Conservation (phyloP, 2,797 vertebrate genomes). For the Antennarius maculatus region DNA sequence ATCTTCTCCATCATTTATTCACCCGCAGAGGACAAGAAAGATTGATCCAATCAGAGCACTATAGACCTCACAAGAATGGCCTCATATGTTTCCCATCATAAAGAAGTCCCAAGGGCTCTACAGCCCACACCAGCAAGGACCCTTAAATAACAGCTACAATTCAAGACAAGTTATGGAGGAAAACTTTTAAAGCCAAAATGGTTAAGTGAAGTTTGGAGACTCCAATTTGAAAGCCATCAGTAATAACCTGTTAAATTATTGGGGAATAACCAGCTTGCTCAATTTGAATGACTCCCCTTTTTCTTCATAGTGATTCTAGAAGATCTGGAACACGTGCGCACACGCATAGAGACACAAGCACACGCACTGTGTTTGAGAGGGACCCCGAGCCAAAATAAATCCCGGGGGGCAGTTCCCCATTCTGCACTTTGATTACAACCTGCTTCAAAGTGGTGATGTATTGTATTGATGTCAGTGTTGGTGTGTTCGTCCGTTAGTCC, state of each 20-base stretch:
- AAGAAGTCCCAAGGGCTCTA: slow-evolving; percentile 49
- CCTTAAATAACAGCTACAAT: slow-evolving; percentile 58
- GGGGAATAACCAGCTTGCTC: slow-evolving; percentile 9
- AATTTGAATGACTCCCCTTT: slow-evolving; percentile 68
- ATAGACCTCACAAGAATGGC: slow-evolving; percentile 36
- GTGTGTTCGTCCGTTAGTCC: no score
- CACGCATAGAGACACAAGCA: slow-evolving; percentile 14
- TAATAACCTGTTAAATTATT: slow-evolving; percentile 5
- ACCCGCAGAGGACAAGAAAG: slow-evolving; percentile 5
- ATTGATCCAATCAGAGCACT: slow-evolving; percentile 23
- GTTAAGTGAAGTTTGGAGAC: slow-evolving; percentile 24
- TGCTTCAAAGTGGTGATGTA: no score
- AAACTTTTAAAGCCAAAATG: slow-evolving; percentile 31
- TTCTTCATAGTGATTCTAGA: slow-evolving; percentile 33
- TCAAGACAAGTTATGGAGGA: slow-evolving; percentile 52
- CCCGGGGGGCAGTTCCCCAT: slow-evolving; percentile 49
- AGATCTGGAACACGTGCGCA: slow-evolving; percentile 21
- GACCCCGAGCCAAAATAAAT: slow-evolving; percentile 66
- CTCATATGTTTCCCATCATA: slow-evolving; percentile 77
- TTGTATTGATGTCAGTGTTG: no score
- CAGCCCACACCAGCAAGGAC: slow-evolving; percentile 59
- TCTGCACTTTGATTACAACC: slow-evolving; percentile 47
- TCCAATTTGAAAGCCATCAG: slow-evolving; percentile 19
- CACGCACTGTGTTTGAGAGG: slow-evolving; percentile 27
- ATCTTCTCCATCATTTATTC: slow-evolving; percentile 41